Conservation (phyloP, 53 echinoderm and acorn worm species). For the Henricia sp. region DNA sequence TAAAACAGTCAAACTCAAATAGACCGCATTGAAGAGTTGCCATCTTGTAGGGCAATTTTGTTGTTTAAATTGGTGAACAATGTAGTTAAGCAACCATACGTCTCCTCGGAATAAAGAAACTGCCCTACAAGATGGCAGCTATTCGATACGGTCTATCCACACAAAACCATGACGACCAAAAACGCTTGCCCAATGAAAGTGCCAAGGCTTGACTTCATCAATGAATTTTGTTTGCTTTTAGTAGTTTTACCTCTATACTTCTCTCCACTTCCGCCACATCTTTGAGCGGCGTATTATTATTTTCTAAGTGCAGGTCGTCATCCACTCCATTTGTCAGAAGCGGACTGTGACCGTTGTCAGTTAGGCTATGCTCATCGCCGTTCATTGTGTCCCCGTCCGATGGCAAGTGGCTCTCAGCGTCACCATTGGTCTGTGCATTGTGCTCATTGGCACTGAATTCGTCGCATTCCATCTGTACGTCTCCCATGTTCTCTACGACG, state of each 20-base stretch:
- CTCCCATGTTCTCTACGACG: constrained; percentile 14
- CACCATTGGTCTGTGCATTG: constrained; percentile 50
- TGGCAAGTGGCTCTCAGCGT: constrained; percentile 13
- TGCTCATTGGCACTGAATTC: constrained; percentile 54
- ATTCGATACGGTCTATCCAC: no score
- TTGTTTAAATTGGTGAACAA: no score
- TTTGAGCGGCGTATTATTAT: constrained; percentile 33
- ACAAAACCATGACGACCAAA: no score
- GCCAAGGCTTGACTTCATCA: no score
- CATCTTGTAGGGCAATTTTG: no score
- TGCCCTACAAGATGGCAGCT: no score
- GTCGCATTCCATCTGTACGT: constrained; percentile 49
- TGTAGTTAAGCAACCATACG: no score
- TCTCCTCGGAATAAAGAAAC: no score
- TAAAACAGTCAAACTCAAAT: no score
- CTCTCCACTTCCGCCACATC: constrained; percentile 43
- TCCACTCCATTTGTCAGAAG: constrained; percentile 35
- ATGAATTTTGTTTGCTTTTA: no score
- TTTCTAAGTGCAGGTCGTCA: constrained; percentile 42
- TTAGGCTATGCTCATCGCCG: constrained; percentile 23
- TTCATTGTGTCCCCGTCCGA: constrained; percentile 35
- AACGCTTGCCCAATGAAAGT: no score
- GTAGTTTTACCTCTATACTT: constrained; percentile 48
- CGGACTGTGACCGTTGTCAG: constrained; percentile 53
- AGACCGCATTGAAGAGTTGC: no score